phyloP scores from a whole-genome alignment of 2,797 vertebrate genomes.

The Discoglossus pictus region DNA sequence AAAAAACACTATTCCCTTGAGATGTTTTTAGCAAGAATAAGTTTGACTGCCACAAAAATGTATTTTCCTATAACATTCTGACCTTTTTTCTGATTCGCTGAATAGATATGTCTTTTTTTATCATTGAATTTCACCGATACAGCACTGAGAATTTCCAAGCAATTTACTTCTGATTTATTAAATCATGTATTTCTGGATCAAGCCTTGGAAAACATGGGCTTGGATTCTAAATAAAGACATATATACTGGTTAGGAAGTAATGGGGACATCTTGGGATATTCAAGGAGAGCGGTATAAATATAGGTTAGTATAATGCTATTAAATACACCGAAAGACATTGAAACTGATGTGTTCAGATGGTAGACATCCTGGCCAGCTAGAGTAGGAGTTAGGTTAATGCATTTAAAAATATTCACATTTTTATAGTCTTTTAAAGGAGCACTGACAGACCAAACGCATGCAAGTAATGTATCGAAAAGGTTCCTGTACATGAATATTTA shows the following conservation, averaged over 20 bases:
- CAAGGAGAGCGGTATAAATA: constrained; percentile 13
- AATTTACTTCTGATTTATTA: constrained; percentile 49
- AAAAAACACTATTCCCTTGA: constrained; percentile 39
- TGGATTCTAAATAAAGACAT: constrained; percentile 34
- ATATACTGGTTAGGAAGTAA: constrained; percentile 20
- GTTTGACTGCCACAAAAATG: constrained; percentile 46
- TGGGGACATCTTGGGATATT: constrained; percentile 22
- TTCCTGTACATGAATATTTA: too few species aligned
- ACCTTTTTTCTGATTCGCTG: constrained; percentile 33
- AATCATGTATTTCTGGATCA: constrained; percentile 30
- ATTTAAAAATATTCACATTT: too few species aligned
- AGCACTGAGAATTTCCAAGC: constrained; percentile 35
- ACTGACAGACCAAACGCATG: too few species aligned
- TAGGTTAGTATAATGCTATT: constrained; percentile 19
- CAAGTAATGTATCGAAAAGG: too few species aligned
- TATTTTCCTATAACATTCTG: constrained; percentile 36
- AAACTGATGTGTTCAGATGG: constrained; percentile 1
- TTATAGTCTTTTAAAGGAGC: too few species aligned
- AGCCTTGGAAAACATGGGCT: constrained; percentile 27
- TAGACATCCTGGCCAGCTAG: too few species aligned
- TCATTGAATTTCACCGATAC: constrained; percentile 28
- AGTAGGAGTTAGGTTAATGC: too few species aligned
- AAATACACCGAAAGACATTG: constrained; percentile 3
- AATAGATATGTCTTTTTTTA: constrained; percentile 42
- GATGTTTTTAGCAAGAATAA: constrained; percentile 44